Evolutionary conservation across 2,888 invertebrate species (phyloP), one percentile per base, ranked within the genome.

Genomic region (Dolichomitus sp.): DNA sequence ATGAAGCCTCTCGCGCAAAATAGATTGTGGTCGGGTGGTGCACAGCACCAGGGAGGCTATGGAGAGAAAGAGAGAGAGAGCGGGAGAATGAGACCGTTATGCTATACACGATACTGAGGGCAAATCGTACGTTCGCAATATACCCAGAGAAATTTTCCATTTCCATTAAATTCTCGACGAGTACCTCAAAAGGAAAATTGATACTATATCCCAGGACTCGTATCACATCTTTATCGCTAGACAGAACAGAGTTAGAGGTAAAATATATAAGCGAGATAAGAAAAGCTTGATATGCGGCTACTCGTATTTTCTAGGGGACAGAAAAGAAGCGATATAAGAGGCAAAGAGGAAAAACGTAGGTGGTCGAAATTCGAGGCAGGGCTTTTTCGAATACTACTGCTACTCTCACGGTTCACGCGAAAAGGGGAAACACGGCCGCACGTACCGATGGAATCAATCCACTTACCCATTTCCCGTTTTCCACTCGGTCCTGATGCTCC

Each of bases 371-470:
- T 78, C 50, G 68, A 23, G 48, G 27, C 54, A 19, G 59, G 70
- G 57, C 14, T 61, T 77, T 72, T 42, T n/a, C 70, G 57, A 6
- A 63, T 17, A 45, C 57, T 52, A 63, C 40, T 42, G 37, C 40
- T 42, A 33, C 61, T 75, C 57, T 63, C 50, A 30, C 40, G 50
- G 42, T 61, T 68, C 61, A 27, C 27, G 23, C 9, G 63, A 65
- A 42, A 78, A 37, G 9, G 57, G 30, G 57, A 77, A 69, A 70
- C 63, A 69, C 30, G 48, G 12, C 63, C 70, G 50, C 73, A 73
- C 77, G 52, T 75, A 79, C 52, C 78, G 57, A 33, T 80, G 68
- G 85, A 85, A 87, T 88, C 88, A 86, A 88, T 88, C 87, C 87
- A 87, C 88, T 88, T 88, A 87, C 77, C 76, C 80, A 81, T 74